These are phyloP conservation scores for Danio albolineatus DNA, from an alignment of 2,797 vertebrate genomes.

Conservation along the genomic window DNA sequence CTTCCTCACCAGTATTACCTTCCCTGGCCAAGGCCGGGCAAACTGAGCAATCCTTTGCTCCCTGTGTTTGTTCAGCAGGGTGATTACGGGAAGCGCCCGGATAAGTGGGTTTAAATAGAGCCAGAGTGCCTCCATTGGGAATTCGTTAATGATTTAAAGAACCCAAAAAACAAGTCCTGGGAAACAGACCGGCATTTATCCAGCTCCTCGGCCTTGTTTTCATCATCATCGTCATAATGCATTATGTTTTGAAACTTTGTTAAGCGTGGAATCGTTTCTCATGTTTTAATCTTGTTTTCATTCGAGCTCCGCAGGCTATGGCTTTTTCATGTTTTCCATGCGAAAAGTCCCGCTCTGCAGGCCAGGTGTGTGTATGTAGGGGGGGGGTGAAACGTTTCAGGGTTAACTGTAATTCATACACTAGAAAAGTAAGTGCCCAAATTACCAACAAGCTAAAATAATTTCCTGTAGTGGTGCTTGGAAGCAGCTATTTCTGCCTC, in stretches of 20 bases:
- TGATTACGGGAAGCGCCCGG: constrained; percentile 68
- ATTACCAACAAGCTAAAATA: constrained; percentile 78
- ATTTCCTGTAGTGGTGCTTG: constrained; percentile 81
- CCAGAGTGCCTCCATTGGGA: constrained; percentile 74
- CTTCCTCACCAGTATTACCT: constrained; percentile 47
- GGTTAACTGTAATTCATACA: constrained; percentile 73
- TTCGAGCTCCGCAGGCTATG: constrained; percentile 12
- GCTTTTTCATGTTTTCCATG: constrained; percentile 48
- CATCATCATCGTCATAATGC: constrained; percentile 11
- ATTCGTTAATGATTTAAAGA: constrained; percentile 71
- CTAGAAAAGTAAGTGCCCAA: constrained; percentile 75
- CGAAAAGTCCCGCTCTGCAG: constrained; percentile 18
- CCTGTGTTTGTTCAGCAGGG: constrained; percentile 67
- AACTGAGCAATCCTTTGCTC: constrained; percentile 52
- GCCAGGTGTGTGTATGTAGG: constrained; percentile 62
- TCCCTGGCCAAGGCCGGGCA: constrained; percentile 45
- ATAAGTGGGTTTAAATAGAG: constrained; percentile 76
- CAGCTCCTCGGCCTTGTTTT: constrained; percentile 55
- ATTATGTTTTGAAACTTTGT: neutral
- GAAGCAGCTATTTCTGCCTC: constrained; percentile 79
- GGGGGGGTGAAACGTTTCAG: constrained; percentile 56
- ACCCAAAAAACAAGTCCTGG: constrained; percentile 65
- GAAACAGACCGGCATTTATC: constrained; percentile 62
- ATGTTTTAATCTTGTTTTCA: constrained; percentile 28
- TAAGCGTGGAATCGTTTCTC: constrained; percentile 36